Evolutionary conservation across 2,888 invertebrate species (phyloP), one percentile per base, ranked within the genome.

Genomic region (Lordiphosa fenestrarum): DNA sequence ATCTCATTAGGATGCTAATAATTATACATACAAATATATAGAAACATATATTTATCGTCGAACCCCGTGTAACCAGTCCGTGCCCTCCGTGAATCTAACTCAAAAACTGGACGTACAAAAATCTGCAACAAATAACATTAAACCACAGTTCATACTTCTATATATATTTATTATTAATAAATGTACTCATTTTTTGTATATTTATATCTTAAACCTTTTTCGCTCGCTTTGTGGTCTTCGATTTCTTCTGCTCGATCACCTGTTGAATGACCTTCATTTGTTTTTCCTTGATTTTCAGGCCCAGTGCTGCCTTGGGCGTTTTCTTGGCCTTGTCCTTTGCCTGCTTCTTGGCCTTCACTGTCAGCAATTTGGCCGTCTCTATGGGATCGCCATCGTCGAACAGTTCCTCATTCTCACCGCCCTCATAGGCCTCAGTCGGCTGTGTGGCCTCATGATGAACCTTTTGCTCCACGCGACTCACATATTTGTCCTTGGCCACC

Each of bases 401-500:
- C 75, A 96, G 92, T 60, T 95, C 94, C 53, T 94, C 93, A 46
- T 93, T 91, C 25, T 94, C 94, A 81, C 94, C 93, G 21, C 94
- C 91, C 30, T 93, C 92, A 75, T 96, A 96, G 0, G 94, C 93
- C 48, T 93, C 91, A 80, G 93, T 92, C 0, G 96, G 95, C 76
- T 93, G 93, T 12, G 93, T 93, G 1, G 93, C 92, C 88, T 95
- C 93, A 75, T 93, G 92, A 21, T 93, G 91, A 21, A 93, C 92
- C 90, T 96, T 97, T 81, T 96, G 95, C 75, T 95, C 93, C 54
- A 96, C 90, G 78, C 94, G 92, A 73, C 94, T 93, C 35, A 94
- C 91, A 88, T 98, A 98, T 86, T 95, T 88, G 2, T 92, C 91
- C 39, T 93, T 94, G 65, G 94, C 93, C 56, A 91, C 91, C 86